Conservation (phyloP, 2,797 vertebrate genomes). For the Catostomus latipinnis region DNA sequence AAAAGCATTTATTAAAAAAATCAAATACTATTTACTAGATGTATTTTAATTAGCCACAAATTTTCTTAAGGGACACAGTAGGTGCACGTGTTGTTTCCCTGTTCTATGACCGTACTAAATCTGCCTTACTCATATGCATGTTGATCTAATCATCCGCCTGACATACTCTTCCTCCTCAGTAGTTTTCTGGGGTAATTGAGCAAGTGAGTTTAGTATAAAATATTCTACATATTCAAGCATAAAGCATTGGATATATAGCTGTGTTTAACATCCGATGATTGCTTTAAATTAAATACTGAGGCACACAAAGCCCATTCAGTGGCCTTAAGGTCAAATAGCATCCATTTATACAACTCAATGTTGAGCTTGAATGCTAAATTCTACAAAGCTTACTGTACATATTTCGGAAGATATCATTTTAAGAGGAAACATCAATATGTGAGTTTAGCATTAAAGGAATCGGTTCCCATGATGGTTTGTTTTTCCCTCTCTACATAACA, state of each 20-base stretch:
- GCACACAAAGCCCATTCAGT: background rate
- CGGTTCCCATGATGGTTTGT: too few relatives aligned
- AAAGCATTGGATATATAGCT: background rate
- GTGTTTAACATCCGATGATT: background rate
- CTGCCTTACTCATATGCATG: constrained; percentile 13
- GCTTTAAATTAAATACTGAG: background rate
- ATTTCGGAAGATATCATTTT: too few relatives aligned
- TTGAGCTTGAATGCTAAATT: too few relatives aligned
- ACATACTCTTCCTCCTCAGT: constrained; percentile 41
- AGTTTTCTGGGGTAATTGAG: constrained; percentile 44
- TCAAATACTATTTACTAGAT: background rate
- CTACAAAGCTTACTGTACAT: too few relatives aligned
- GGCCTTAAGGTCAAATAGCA: background rate
- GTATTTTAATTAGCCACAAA: background rate
- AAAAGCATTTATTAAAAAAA: background rate
- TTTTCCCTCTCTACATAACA: too few relatives aligned
- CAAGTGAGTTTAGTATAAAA: constrained; percentile 3
- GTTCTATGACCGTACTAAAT: background rate
- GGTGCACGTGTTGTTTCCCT: background rate
- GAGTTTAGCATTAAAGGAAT: too few relatives aligned
- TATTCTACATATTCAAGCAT: constrained; percentile 3
- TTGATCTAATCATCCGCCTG: constrained; percentile 20
- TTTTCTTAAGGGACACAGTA: background rate
- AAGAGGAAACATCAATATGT: too few relatives aligned
- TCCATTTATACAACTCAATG: too few relatives aligned